A percentile compares a stretch with the other conserved stretches of the same genome.
Conservation (phyloP, 2,888 invertebrate species). For the Drosophila nigritarsus region DNA sequence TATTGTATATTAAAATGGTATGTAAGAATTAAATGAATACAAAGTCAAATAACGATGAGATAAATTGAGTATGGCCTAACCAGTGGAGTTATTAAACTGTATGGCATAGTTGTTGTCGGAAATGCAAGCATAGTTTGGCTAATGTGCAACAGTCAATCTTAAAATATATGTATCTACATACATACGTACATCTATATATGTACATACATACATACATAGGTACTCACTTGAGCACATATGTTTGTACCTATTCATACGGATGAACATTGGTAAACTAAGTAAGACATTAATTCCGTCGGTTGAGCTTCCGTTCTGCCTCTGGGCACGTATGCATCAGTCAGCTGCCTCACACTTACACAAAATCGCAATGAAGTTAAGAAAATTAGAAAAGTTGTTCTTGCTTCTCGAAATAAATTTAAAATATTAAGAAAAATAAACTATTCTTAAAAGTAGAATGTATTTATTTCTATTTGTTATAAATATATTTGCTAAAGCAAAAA, state of each 20-base stretch:
- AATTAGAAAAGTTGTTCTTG: background rate
- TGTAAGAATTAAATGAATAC: background rate
- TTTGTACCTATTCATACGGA: conserved; percentile 11
- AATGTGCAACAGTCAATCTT: conserved; percentile 19
- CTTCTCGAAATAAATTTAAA: background rate
- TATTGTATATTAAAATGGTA: background rate
- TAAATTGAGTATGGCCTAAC: background rate
- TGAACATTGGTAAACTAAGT: conserved; percentile 48
- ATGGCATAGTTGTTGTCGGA: conserved; percentile 33
- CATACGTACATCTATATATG: background rate
- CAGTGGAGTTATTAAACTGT: conserved; percentile 2
- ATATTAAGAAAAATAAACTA: background rate
- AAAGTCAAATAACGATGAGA: background rate
- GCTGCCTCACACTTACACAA: background rate
- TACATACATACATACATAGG: background rate
- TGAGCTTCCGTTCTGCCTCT: conserved; percentile 49
- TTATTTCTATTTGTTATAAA: background rate
- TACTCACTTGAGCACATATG: conserved; percentile 2
- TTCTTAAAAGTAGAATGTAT: background rate
- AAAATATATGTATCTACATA: background rate
- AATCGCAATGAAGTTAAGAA: background rate
- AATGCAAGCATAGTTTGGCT: conserved; percentile 49
- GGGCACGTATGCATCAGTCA: conserved; percentile 32
- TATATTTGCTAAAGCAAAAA: background rate
- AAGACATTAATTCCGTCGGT: conserved; percentile 73